Evolutionary conservation across 1,140 invertebrate genomes (phyloP), one percentile per base, ranked within the genome.

Genomic region (Cyphomyrmex costatus): DNA sequence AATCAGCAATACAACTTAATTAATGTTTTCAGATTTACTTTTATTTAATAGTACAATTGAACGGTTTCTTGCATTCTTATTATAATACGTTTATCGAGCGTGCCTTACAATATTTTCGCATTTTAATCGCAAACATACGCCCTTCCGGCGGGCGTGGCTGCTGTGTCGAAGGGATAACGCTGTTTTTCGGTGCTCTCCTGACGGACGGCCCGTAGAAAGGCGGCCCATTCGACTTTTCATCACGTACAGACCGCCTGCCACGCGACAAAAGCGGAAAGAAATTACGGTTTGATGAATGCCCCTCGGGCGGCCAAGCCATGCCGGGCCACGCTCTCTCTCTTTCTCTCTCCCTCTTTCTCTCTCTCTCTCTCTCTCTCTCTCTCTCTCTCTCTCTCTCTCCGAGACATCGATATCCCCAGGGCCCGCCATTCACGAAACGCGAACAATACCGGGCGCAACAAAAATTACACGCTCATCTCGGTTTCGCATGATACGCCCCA

Each of bases 391-490:
- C 42, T 49, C n/a, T 6, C 12, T 73, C 46, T 84, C 56, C 4
- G 61, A 24, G 74, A 86, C 60, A 83, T 84, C 79, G 86, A 83
- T 87, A 83, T 83, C 46, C 24, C 83, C 21, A 33, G 65, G 60
- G 53, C 56, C 12, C 24, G 19, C 56, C 30, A 87, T 90, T 90
- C 88, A 65, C 30, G 56, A 49, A 71, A 74, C 84, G 77, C 84
- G 36, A 14, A 53, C 63, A 82, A 87, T 68, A 33, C 65, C 78
- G 70, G 63, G 49, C 46, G 76, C 82, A 86, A 90, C 89, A 91
- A 89, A 89, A 91, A 92, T 92, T 90, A 92, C 88, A 93, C 91
- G 91, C 78, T 90, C 90, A 90, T 93, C 92, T 93, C 92, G 86
- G 90, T 93, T 92, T 91, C 92, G 89, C 87, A 92, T 92, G 91